Conservation (phyloP, 2,888 invertebrate genomes). For the Steromphala cineraria region DNA sequence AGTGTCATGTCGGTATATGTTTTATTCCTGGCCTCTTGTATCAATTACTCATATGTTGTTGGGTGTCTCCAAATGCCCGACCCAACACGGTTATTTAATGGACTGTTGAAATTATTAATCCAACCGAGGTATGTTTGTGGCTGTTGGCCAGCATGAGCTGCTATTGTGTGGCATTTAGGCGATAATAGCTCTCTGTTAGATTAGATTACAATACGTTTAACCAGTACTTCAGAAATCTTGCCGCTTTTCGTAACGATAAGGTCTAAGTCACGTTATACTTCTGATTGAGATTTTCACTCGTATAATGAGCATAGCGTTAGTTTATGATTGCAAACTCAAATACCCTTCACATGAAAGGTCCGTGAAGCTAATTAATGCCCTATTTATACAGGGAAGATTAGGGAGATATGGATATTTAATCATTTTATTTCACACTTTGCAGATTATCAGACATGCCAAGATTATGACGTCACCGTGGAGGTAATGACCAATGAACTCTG, state of each 20-base stretch:
- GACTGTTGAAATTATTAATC: too few relatives aligned
- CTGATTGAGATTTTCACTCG: neutral
- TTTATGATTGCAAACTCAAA: neutral
- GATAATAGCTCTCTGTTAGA: neutral
- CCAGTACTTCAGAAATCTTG: conserved; percentile 2
- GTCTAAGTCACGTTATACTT: neutral
- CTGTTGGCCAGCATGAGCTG: neutral
- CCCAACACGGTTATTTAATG: too few relatives aligned
- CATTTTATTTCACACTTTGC: neutral
- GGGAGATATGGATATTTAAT: neutral
- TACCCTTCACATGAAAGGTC: neutral
- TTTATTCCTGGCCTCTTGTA: too few relatives aligned
- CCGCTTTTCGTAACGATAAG: conserved; percentile 1
- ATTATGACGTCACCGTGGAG: neutral
- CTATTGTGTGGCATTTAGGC: neutral
- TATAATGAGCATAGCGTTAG: too few relatives aligned
- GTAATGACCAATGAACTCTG: neutral
- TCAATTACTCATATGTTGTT: too few relatives aligned
- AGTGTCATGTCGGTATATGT: too few relatives aligned
- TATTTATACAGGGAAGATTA: too few relatives aligned
- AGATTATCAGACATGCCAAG: neutral
- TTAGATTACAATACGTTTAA: conserved; percentile 11
- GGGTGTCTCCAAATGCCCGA: too few relatives aligned
- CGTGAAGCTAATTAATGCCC: neutral
- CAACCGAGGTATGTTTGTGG: too few relatives aligned